These are phyloP conservation scores for Potamarius usumacintae DNA, from an alignment of 2,113 vertebrate species.

Conservation along the genomic window DNA sequence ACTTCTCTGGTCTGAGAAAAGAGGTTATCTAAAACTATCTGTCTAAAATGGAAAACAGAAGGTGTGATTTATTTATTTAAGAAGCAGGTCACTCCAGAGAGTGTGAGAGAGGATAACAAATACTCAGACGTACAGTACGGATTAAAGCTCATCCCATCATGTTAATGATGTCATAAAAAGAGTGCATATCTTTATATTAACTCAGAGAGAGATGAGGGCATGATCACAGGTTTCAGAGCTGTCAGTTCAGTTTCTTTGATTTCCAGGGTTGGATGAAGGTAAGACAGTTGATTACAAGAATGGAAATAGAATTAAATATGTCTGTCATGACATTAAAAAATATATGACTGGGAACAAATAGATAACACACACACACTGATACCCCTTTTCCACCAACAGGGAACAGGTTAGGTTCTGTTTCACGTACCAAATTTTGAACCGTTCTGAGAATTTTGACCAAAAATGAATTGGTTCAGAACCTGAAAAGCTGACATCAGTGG, in stretches of 20 bases:
- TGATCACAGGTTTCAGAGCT: not conserved
- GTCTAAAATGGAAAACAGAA: not conserved
- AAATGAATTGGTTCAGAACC: too few relatives aligned
- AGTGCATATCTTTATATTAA: not conserved
- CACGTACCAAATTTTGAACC: too few relatives aligned
- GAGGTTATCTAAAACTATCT: not conserved
- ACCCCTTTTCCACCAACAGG: too few relatives aligned
- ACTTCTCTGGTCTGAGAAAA: too few relatives aligned
- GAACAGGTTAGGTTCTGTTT: too few relatives aligned
- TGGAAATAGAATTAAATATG: not conserved
- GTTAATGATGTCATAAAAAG: not conserved
- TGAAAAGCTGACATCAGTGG: too few relatives aligned
- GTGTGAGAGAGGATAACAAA: not conserved
- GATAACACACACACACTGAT: too few relatives aligned
- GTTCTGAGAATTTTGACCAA: too few relatives aligned
- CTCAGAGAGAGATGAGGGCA: not conserved
- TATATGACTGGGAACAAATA: not conserved
- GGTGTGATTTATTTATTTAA: not conserved
- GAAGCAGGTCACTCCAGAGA: not conserved
- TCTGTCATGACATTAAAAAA: not conserved
- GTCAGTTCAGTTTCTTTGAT: not conserved
- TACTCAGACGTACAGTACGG: not conserved
- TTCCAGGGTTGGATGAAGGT: not conserved
- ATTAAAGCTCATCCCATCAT: not conserved
- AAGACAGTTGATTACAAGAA: not conserved